phyloP scores from a whole-genome alignment of 2,113 vertebrate genomes.

The Alosa alosa region DNA sequence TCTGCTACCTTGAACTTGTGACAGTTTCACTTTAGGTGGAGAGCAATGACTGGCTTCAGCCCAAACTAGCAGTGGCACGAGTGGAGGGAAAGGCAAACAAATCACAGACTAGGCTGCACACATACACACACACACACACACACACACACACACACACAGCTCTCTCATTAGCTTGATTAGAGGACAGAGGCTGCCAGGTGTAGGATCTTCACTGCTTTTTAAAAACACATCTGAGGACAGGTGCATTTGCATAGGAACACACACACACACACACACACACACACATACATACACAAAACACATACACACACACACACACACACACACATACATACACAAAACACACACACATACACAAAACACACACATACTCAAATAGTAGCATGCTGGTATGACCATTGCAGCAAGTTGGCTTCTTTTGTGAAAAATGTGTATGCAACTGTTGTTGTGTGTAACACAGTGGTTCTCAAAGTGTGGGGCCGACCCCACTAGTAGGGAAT shows the following conservation, averaged over 20 bases:
- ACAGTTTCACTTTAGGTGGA: slow-evolving; percentile 55
- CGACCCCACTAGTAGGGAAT: too few relatives aligned
- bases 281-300: neutral
- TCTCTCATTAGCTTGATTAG: slow-evolving; percentile 53
- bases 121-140: slow-evolving; percentile 11
- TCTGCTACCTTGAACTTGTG: slow-evolving; percentile 48
- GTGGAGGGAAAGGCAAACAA: neutral
- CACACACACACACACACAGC: slow-evolving; percentile 17
- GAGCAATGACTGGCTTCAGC: slow-evolving; percentile 21
- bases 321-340: too few relatives aligned
- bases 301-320: neutral
- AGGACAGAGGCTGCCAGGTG: slow-evolving; percentile 54
- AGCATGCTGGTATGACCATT: neutral
- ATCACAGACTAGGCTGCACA: neutral
- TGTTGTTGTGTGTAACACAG: too few relatives aligned
- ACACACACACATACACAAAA: neutral
- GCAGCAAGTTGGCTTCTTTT: neutral
- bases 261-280: neutral
- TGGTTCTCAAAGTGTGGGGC: too few relatives aligned
- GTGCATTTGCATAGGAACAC: neutral
- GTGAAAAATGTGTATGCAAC: neutral
- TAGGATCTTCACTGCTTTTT: slow-evolving; percentile 31
- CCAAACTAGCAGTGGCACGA: slow-evolving; percentile 39
- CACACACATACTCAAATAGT: neutral
- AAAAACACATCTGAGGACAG: neutral